Evolutionary conservation across 2,888 invertebrate species (phyloP), one percentile per base, ranked within the genome.

Genomic region (Dicyrtoma fusca): DNA sequence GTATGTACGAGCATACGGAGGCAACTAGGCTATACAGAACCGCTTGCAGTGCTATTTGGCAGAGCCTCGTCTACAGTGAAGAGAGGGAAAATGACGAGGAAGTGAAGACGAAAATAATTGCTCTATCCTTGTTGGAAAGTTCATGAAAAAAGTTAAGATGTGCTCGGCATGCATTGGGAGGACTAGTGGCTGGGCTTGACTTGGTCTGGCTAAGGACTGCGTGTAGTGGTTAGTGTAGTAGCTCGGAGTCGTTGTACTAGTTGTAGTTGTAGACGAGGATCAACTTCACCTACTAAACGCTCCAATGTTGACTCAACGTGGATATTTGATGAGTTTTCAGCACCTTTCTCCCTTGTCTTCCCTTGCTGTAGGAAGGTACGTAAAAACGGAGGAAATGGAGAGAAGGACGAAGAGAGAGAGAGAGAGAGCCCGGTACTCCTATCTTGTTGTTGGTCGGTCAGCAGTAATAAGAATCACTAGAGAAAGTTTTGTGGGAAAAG

Each of bases 281-380:
- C 34, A 44, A 62, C 11, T 17, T 23, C 17, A 42, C 14, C 42
- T 44, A 19, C 19, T 10, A 62, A 44, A 11, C 13, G 63, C 63
- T 63, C 49, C 49, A 64, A 64, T 64, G 64, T 64, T 64, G 64
- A 64, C 51, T 64, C 25, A 64, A 64, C 26, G 23, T 64, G 34
- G 64, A 64, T 64, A 64, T 64, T 64, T 64, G 51, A 64, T 51
- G 64, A 64, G 64, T 64, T 64, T 45, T 64, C 49, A 19, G 26
- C 26, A 57, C 49, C 21, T 26, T n/a, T 34, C 59, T 34, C 59
- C 26, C 34, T 34, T 23, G 17, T 19, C 53, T 53, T 17, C 53
- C 53, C 17, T 53, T 13, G 19, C n/a, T 49, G 19, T 49, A 49
- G 19, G 49, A 19, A 49, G 49, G 49, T 4, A 3, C 49, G 49